These are phyloP conservation scores for Thereva nobilitata DNA, from an alignment of 2,888 invertebrate genomes.

Conservation along the genomic window DNA sequence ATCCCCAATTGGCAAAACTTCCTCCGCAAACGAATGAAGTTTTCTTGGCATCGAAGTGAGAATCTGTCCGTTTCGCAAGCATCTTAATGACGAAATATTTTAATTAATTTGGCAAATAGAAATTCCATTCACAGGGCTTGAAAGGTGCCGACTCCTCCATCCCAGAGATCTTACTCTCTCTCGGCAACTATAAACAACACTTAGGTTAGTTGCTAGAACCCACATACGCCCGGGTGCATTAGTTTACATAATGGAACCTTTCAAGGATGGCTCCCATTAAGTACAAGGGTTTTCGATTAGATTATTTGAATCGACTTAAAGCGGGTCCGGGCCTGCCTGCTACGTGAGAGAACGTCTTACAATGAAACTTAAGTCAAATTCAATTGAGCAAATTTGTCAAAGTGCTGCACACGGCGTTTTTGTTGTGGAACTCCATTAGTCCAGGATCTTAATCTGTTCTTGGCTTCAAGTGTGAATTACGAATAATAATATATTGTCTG, in stretches of 20 bases:
- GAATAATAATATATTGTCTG: constrained; percentile 25
- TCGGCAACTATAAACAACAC: constrained; percentile 37
- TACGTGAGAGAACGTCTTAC: constrained; percentile 12
- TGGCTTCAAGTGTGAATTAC: constrained; percentile 18
- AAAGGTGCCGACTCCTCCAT: constrained; percentile 7
- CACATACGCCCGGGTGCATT: constrained; percentile 35
- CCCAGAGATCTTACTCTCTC: neutral
- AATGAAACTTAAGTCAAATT: constrained; percentile 38
- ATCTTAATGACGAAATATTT: constrained; percentile 35
- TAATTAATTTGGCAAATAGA: constrained; percentile 38
- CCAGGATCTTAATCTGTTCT: constrained; percentile 25
- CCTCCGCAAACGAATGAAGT: constrained; percentile 12
- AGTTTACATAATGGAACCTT: constrained; percentile 38
- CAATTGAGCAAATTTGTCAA: constrained; percentile 39
- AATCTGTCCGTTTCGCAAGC: constrained; percentile 1
- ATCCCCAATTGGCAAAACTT: constrained; percentile 17
- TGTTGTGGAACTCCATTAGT: constrained; percentile 29
- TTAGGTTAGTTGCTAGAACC: constrained; percentile 28
- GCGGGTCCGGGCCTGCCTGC: constrained; percentile 23
- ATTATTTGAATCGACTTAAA: constrained; percentile 38
- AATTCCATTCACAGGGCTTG: constrained; percentile 4
- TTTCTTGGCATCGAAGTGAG: constrained; percentile 1
- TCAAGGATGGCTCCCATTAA: constrained; percentile 36
- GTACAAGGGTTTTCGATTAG: constrained; percentile 41
- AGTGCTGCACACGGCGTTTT: constrained; percentile 28